Base-by-base conservation (phyloP, 2,888 invertebrate species). In the Lycia hirtaria region DNA sequence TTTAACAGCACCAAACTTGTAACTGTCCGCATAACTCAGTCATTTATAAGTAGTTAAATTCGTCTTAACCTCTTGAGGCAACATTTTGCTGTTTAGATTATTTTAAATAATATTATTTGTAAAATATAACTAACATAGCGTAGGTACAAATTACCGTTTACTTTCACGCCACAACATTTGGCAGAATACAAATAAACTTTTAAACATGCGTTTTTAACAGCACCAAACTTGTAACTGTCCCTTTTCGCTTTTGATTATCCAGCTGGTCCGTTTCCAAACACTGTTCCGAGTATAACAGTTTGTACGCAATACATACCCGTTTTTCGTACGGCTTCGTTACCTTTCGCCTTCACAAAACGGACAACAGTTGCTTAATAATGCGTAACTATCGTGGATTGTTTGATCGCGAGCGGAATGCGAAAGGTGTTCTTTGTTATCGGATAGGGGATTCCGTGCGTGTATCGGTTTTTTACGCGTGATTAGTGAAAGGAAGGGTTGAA, bases 331-430 rank as follows among this genome's bases (percentile, higher is more conserved):
- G 63, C 66, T 68, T 71, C 69, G 71, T 74, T 71, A 71, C 72
- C 69, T 76, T 72, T 69, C 68, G 67, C 60, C 69, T 58, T 64
- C 70, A 74, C 69, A 60, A 60, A 76, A 75, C 69, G 58, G 72
- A 71, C 72, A 77, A 75, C 68, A 67, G 72, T 76, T 78, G 72
- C 67, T 73, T 76, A 78, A 81, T 82, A 81, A 81, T 79, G 72
- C 72, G 73, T 78, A 77, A 76, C 76, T 75, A 75, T 76, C 73
- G 74, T 62, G 72, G 76, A 80, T 81, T 81, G 78, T 76, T 61
- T 69, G 65, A 61, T 75, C 79, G 81, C 78, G 81, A 74, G 67
- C 69, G 32, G 78, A 81, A 80, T 81, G 65, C 69, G 61, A 30
- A 49, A 56, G 22, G 26, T 55, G 37, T 56, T 59, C 60, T 56